Base-by-base conservation (phyloP, 2,888 invertebrate genomes). In the Aphodius sticticus region DNA sequence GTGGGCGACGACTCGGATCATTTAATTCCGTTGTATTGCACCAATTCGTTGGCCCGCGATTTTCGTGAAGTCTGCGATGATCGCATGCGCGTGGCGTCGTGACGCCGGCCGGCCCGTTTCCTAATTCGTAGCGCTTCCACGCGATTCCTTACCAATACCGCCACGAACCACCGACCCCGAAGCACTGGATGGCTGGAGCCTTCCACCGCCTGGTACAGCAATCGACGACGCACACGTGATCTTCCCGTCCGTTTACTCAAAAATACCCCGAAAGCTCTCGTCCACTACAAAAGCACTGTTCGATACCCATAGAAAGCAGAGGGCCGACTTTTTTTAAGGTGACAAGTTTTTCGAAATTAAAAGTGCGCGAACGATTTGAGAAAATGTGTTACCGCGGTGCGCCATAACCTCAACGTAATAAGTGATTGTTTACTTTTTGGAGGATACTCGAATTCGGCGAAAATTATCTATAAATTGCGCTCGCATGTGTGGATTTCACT, bases 161-260 rank as follows among this genome's bases (percentile, higher is more conserved):
- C 89, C 87, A 86, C 88, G 88, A 90, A 89, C 88, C 86, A 88
- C 88, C 74, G 74, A 74, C 74, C 74, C 88, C 87, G 86, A 86
- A 79, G 87, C 87, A 86, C 91, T 91, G 91, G 90, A 91, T 91
- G 90, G 91, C 91, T 91, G 90, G 90, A 90, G 88, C 87, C 84
- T 83, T 15, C 81, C 86, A 86, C 87, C 83, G 86, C 86, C 87
- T 88, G 88, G 87, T 86, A 88, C 87, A 77, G 81, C 78, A 78
- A 53, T 74, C 36, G 74, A 74, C 36, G 80, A 83, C 81, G 72
- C 6, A 74, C 82, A 81, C 80, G 81, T 81, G 81, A 35, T 77
- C 16, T 53, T 69, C 69, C 69, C 9, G 74, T 37, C n/a, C 16
- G 35, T 74, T 74, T 53, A 53, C 53, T 12, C 53, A 53, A 53